These are phyloP conservation scores for Maniola jurtina DNA, from an alignment of 1,140 invertebrate species.

Conservation along the genomic window DNA sequence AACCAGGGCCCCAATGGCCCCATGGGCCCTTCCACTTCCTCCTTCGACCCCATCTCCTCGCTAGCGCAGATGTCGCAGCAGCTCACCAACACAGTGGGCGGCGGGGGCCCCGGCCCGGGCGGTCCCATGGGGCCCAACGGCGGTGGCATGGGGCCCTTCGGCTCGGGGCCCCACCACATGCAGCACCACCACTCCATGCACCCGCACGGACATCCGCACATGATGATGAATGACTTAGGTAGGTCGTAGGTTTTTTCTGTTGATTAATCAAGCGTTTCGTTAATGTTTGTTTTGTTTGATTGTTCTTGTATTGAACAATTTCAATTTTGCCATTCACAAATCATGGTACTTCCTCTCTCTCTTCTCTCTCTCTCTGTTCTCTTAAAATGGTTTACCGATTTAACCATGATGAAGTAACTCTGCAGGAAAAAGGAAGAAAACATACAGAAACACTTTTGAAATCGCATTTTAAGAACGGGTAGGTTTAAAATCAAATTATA, in stretches of 20 bases:
- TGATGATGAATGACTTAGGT: slow-evolving; percentile 76
- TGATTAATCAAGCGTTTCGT: too few relatives aligned
- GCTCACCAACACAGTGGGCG: slow-evolving; percentile 84
- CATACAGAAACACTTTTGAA: too few relatives aligned
- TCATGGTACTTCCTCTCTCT: too few relatives aligned
- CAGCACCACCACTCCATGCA: slow-evolving; percentile 72
- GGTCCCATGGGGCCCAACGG: slow-evolving; percentile 78
- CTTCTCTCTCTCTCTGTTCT: too few relatives aligned
- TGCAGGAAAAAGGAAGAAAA: too few relatives aligned
- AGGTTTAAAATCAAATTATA: neutral
- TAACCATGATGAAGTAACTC: too few relatives aligned
- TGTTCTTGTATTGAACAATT: too few relatives aligned
- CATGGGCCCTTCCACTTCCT: slow-evolving; percentile 79
- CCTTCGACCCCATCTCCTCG: slow-evolving; percentile 95
- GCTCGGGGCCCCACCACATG: slow-evolving; percentile 66
- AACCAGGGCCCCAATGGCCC: slow-evolving; percentile 78
- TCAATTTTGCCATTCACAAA: too few relatives aligned
- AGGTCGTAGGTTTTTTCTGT: neutral
- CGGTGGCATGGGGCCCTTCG: slow-evolving; percentile 80
- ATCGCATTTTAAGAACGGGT: too few relatives aligned
- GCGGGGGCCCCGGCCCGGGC: slow-evolving; percentile 77
- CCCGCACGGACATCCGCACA: slow-evolving; percentile 67
- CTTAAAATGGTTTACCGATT: too few relatives aligned
- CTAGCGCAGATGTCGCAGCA: slow-evolving; percentile 96
- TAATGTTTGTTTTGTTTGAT: too few relatives aligned